Evolutionary conservation across 2,888 invertebrate species (phyloP), one percentile per base, ranked within the genome.

Genomic region (Sphecodes monilicornis): DNA sequence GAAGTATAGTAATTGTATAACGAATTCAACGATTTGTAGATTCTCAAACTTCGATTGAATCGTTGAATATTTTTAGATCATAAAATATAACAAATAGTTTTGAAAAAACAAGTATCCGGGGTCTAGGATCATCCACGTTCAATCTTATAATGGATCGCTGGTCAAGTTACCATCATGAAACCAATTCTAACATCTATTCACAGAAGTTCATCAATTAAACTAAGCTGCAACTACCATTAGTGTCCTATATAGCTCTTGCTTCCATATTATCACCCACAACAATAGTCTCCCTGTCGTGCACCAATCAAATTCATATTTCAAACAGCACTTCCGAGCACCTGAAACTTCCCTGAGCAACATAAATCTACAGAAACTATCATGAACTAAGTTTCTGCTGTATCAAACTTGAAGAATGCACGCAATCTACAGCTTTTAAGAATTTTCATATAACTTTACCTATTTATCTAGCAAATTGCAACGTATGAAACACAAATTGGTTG

Each of bases 171-270:
- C 26, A 60, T 18, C 60, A 1, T 26, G 18, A 16, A 26, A 29
- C 60, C 60, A 18, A 32, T 60, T 60, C 66, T 66, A 66, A 10
- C 32, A 22, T 11, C 36, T 22, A 66, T 66, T 66, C 36, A 22
- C 36, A 8, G 13, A 72, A 73, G 54, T 57, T 57, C 26, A 36
- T 54, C 57, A 73, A 57, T 73, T 73, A 73, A 73, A 54, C 73
- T 54, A 73, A 50, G n/a, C 36, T 73, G 26, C 54, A 54, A 73
- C 54, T 73, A 36, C 57, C 36, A 57, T 73, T 36, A 57, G 18
- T 10, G 54, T 57, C n/a, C 50, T 8, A 73, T 39, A 39, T 57
- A 66, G 36, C 36, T 66, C 36, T 66, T 66, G 32, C 66, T 22
- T 22, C 66, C 18, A 11, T 66, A 36, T 66, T 66, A 66, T 32